A percentile compares a stretch with the other conserved stretches of the same genome.
Evolutionary conservation across 2,797 vertebrate genomes (phyloP).

Genomic region (Triplophysa bombifrons): DNA sequence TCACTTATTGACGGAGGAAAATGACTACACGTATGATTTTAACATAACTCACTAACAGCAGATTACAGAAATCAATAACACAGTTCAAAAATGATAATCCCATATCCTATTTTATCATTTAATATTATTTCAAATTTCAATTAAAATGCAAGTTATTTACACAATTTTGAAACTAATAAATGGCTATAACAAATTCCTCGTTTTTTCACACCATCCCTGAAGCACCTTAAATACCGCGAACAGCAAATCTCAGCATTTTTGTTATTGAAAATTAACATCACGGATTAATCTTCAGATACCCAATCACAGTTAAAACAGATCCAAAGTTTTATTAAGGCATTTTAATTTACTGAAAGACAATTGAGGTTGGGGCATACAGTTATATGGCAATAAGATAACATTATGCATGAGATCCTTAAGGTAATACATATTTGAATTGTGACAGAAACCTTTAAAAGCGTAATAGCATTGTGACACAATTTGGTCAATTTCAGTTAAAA

Average conservation of each 20-base stretch:
- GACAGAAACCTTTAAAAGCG: constrained; percentile 33
- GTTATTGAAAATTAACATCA: neutral
- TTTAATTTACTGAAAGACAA: constrained; percentile 29
- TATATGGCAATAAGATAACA: neutral
- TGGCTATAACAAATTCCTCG: too few species aligned
- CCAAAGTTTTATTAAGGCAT: constrained; percentile 50
- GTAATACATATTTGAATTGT: neutral
- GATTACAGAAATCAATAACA: too few species aligned
- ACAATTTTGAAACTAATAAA: too few species aligned
- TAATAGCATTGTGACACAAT: neutral
- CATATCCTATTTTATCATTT: too few species aligned
- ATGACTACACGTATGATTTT: too few species aligned
- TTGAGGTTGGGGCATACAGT: constrained; percentile 5
- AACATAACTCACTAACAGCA: too few species aligned
- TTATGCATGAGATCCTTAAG: neutral
- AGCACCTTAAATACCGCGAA: neutral
- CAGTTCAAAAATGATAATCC: too few species aligned
- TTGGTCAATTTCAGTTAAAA: constrained; percentile 8
- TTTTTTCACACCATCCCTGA: neutral
- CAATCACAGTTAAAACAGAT: constrained; percentile 29
- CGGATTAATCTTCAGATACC: neutral
- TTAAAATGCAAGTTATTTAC: neutral
- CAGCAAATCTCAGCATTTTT: neutral
- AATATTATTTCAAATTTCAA: neutral
- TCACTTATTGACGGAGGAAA: neutral